Conservation (phyloP, 2,113 vertebrate genomes). For the Daboia siamensis region DNA sequence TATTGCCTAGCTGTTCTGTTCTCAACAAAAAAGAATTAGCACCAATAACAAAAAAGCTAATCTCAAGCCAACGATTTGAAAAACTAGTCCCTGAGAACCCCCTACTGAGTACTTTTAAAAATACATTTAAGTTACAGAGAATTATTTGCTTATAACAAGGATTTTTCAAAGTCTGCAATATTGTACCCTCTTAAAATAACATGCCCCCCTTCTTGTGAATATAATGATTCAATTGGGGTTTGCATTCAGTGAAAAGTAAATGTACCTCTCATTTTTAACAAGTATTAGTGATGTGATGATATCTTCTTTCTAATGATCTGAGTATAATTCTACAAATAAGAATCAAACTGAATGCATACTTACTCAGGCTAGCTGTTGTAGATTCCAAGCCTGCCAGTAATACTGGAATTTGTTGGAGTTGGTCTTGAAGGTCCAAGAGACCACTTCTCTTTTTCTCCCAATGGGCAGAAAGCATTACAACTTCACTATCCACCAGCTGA, state of each 20-base stretch:
- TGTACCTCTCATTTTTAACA: background rate
- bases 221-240: background rate
- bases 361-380: conserved; percentile 81
- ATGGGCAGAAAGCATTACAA: conserved; percentile 91
- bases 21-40: conserved; percentile 32
- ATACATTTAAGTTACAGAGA: conserved; percentile 8
- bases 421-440: conserved; percentile 81
- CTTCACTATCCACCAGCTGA: conserved; percentile 85
- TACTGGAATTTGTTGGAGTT: conserved; percentile 83
- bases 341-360: conserved; percentile 40
- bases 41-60: background rate
- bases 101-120: conserved; percentile 64
- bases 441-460: conserved; percentile 86
- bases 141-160: background rate
- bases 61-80: background rate
- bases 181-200: background rate
- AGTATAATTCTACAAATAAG: background rate
- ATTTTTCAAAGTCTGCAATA: background rate
- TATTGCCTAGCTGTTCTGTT: background rate
- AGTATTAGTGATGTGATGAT: background rate
- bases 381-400: conserved; percentile 83
- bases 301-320: background rate
- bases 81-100: conserved; percentile 58
- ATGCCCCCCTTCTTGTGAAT: background rate
- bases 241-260: background rate